phyloP scores from a whole-genome alignment of 2,888 invertebrate species.

The Brachycybe producta region DNA sequence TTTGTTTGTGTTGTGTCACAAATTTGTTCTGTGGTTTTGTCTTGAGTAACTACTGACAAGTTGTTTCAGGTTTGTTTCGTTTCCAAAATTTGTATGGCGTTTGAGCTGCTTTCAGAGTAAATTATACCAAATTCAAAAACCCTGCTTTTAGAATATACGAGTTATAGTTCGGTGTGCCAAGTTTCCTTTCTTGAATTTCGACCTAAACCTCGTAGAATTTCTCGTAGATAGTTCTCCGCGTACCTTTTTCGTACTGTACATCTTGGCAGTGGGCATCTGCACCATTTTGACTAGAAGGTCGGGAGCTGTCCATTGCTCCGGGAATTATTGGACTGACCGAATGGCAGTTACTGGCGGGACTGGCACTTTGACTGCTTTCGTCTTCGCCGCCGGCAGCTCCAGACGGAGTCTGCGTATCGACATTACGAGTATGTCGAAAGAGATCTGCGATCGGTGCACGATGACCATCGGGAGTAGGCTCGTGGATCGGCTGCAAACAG shows the following conservation, averaged over 20 bases:
- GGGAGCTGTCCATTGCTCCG: conserved; percentile 34
- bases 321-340: conserved; percentile 53
- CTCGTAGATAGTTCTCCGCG: too few relatives aligned
- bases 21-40: too few relatives aligned
- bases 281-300: conserved; percentile 42
- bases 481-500: conserved; percentile 32
- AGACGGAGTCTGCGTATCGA: conserved; percentile 74
- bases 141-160: too few relatives aligned
- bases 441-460: conserved; percentile 69
- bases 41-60: too few relatives aligned
- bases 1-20: too few relatives aligned
- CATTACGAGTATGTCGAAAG: conserved; percentile 51
- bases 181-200: too few relatives aligned
- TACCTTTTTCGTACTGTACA: conserved; percentile 13
- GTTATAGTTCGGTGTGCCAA: too few relatives aligned
- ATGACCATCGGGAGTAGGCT: conserved; percentile 71
- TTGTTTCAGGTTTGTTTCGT: too few relatives aligned
- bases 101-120: too few relatives aligned
- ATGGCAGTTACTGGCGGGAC: conserved; percentile 31
- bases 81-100: too few relatives aligned
- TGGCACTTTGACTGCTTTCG: conserved; percentile 25
- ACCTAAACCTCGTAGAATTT: too few relatives aligned
- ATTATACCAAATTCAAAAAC: too few relatives aligned
- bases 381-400: conserved; percentile 23
- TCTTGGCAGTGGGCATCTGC: conserved; percentile 14